Percentiles rank a stretch among this genome's conserved stretches.
Evolutionary conservation across 2,113 vertebrate genomes (phyloP).

Genomic region (Larimichthys polyactis): DNA sequence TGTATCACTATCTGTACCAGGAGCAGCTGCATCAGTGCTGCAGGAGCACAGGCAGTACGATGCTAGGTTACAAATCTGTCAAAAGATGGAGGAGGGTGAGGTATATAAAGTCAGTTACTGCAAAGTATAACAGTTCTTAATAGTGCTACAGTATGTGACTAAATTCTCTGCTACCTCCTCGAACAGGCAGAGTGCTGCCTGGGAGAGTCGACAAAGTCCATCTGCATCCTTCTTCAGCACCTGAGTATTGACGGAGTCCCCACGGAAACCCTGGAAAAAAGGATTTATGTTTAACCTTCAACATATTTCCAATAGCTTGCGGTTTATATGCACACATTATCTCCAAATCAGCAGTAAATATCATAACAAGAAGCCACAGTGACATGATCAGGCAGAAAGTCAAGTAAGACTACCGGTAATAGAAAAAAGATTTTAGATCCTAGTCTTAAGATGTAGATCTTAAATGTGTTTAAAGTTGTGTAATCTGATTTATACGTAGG

Average conservation of each 20-base stretch:
- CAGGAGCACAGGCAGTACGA: conserved; percentile 86
- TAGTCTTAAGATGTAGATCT: background rate
- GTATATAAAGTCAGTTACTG: background rate
- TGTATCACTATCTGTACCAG: conserved; percentile 74
- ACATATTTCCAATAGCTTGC: background rate
- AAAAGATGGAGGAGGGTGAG: background rate
- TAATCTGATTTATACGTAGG: background rate
- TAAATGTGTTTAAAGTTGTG: background rate
- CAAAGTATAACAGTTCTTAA: background rate
- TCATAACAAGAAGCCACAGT: background rate
- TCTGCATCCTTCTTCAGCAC: conserved; percentile 84
- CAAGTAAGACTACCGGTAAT: background rate
- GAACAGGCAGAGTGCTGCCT: conserved; percentile 85
- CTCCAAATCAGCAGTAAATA: background rate
- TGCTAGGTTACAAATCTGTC: conserved; percentile 86
- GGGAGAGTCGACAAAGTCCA: conserved; percentile 84
- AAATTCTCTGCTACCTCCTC: conserved; percentile 80
- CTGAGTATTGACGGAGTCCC: conserved; percentile 82
- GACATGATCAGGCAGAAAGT: conserved; percentile 1
- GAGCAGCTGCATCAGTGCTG: conserved; percentile 72
- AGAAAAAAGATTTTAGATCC: background rate
- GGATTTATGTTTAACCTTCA: background rate
- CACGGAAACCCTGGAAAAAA: conserved; percentile 80
- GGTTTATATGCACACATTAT: background rate
- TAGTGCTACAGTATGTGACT: background rate